Base-by-base conservation (phyloP, 2,797 vertebrate species). In the Betta splendens region DNA sequence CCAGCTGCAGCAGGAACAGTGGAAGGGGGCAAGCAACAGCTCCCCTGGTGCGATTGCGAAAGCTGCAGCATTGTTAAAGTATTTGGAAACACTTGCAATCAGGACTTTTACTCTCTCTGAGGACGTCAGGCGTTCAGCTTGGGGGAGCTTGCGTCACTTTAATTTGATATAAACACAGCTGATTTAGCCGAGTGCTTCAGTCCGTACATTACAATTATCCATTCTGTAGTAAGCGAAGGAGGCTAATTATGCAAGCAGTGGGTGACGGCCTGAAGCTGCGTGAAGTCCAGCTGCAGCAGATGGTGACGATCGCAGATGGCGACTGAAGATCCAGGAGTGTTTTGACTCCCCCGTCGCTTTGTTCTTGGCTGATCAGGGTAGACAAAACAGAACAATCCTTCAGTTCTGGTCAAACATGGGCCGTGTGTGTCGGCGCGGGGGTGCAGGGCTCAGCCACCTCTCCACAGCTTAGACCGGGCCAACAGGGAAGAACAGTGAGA, bases 351-450 rank as follows among this genome's bases (percentile, higher is more conserved):
- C 32, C 53, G 53, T 49, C 13, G 1, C 26, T 47, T 88, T 91
- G 87, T 88, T 89, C 84, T 64, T 72, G 23, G 23, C 63, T 80
- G 81, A 89, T 87, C 84, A 26, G 81, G 87, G 88, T 62, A 92
- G 90, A 89, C 89, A 80, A 87, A 91, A 90, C 87, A 92, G 58
- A 78, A 50, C 26, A 42, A 69, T 62, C 72, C 61, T 33, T 80
- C 64, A 60, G 67, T 74, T 72, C 16, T 12, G 23, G 33, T 16
- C 48, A 59, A 53, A 62, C 69, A 60, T 52, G 32, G 37, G 39
- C 44, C 42, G 33, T 9, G 32, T 35, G 56, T 55, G 57, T 40
- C 9, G 15, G 31, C 21, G 20, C 21, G 44, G 48, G 52, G 60
- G 42, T 54, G 20, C 5, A 26, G 20, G n/a, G 39, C 57, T 60